Base-by-base conservation (phyloP, 2,113 vertebrate species). In the Mustelus asterias region DNA sequence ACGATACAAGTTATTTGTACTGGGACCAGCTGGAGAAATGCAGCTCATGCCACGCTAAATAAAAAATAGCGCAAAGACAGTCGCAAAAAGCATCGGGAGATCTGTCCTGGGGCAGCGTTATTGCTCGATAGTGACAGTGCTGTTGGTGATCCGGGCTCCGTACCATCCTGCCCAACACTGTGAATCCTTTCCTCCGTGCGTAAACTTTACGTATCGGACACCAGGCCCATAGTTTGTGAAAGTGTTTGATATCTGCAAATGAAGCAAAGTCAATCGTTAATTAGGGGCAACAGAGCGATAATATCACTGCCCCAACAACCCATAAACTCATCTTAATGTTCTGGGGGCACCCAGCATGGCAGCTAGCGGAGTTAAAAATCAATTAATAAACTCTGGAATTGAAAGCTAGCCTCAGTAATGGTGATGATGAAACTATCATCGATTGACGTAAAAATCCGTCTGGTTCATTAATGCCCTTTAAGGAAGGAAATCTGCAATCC, bases 141-240 rank as follows among this genome's bases (percentile, higher is more conserved):
- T 99, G 97, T 99, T 98, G 0, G 98, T 99, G 16, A 99, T 97
- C 0, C 98, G 97, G 95, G 99, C 96, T 0, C 99, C 99, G 0
- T 99, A 99, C 98, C 98, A 99, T 18, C 99, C 99, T 0, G 97
- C 97, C 99, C 99, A 99, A 96, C 11, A 99, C 96, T 98, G 97
- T 0, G 97, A 98, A 97, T 99, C 99, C 0, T 97, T 95, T 72
- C 99, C 99, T 11, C 99, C 99, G 0, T 99, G 99, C 67, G 96
- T 96, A 26, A 99, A 99, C 65, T 67, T 96, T 96, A 99, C 96
- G 94, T 98, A 96, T 60, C 99, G 98, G 88, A 99, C 98, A 0
- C 99, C 99, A 0, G 96, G 96, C 16, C 98, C 98, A 72, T 99
- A 99, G 96, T 98, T 96, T 2, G 76, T 97, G 97, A 99, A 99